Percentiles rank a stretch among this genome's conserved stretches.
phyloP scores from a whole-genome alignment of 2,797 vertebrate species.

The Mus spretus region DNA sequence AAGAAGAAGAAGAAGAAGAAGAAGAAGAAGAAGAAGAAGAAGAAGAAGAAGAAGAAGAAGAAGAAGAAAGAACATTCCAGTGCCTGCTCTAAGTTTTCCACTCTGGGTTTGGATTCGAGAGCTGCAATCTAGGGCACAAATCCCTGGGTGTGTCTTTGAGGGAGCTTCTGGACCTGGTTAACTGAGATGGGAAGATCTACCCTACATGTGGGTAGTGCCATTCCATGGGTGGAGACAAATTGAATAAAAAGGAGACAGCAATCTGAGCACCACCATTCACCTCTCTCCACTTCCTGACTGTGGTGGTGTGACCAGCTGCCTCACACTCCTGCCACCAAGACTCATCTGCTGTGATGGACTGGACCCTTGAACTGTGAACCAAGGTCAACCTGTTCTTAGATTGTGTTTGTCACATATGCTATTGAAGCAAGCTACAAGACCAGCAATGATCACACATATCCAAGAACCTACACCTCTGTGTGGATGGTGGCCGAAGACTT shows the following conservation, averaged over 20 bases:
- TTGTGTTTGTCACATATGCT: not conserved
- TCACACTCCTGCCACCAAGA: not conserved
- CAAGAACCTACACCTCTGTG: too few species aligned
- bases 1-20: too few species aligned
- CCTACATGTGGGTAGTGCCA: not conserved
- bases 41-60: too few species aligned
- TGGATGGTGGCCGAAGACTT: too few species aligned
- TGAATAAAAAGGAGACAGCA: not conserved
- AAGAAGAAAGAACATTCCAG: too few species aligned
- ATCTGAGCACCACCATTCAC: too few species aligned
- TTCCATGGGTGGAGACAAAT: not conserved
- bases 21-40: too few species aligned
- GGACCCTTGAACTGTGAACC: too few species aligned
- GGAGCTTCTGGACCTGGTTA: not conserved
- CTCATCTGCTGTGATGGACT: not conserved
- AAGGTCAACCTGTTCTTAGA: not conserved
- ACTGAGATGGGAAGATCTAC: not conserved
- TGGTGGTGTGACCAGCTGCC: too few species aligned
- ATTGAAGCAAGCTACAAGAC: not conserved
- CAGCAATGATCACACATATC: not conserved
- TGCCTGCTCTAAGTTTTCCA: not conserved
- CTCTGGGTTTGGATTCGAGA: not conserved
- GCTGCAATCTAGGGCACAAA: not conserved
- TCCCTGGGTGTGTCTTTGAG: not conserved
- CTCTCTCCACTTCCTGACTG: not conserved